Conservation (phyloP, 2,113 vertebrate genomes). For the Bostrychus sinensis region DNA sequence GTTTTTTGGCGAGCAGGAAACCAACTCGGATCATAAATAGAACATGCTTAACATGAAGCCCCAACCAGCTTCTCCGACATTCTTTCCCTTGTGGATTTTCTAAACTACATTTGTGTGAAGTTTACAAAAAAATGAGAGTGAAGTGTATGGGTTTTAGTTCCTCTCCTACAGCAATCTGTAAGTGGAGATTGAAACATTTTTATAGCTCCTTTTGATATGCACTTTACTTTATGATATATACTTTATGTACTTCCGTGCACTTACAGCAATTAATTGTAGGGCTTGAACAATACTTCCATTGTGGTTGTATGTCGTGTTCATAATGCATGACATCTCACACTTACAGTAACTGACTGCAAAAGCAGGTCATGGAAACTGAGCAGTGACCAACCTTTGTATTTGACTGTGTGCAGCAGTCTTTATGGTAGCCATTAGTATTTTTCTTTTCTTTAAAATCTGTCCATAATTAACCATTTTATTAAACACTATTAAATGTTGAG, state of each 20-base stretch:
- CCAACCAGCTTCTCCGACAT: conserved; percentile 41
- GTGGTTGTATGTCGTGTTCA: conserved; percentile 5
- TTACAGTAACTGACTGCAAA: conserved; percentile 17
- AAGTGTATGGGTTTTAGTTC: conserved; percentile 38
- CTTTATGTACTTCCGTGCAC: conserved; percentile 20
- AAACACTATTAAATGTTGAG: too few relatives aligned
- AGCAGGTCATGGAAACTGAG: conserved; percentile 27
- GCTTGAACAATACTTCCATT: conserved; percentile 28
- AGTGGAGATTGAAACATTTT: background rate
- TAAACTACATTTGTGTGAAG: conserved; percentile 50
- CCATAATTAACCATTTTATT: conserved; percentile 33
- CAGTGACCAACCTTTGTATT: conserved; percentile 9
- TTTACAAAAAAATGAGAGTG: conserved; percentile 39
- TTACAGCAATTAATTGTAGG: conserved; percentile 3
- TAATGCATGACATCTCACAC: conserved; percentile 20
- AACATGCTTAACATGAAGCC: conserved; percentile 48
- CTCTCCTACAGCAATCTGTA: conserved; percentile 16
- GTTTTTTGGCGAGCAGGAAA: conserved; percentile 54
- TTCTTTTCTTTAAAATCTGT: conserved; percentile 7
- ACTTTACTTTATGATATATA: too few relatives aligned
- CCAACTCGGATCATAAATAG: conserved; percentile 61
- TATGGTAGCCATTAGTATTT: conserved; percentile 6
- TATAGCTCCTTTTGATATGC: conserved; percentile 18
- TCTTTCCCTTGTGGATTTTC: conserved; percentile 44
- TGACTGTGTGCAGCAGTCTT: conserved; percentile 24